Base-by-base conservation (phyloP, 2,888 invertebrate species). In the Stenodema calcarata region DNA sequence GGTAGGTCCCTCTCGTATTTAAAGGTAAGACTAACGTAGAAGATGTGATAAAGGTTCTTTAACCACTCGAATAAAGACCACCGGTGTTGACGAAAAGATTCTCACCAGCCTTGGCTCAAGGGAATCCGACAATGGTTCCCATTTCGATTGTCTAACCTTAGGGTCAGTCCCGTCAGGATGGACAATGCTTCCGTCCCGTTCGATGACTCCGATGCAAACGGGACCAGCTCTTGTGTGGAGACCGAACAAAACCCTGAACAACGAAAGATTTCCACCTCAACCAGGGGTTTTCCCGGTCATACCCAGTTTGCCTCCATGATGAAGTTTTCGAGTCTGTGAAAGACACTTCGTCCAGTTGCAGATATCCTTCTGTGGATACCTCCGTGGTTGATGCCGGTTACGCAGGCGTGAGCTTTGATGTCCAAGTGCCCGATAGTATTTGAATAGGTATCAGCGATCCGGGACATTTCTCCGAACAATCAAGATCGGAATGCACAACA, bases 1-100 rank as follows among this genome's bases (percentile, higher is more conserved):
- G n/a, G n/a, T n/a, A n/a, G n/a, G n/a, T 98, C 98, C 89, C 95
- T 93, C 91, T 98, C 98, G 90, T 98, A 98, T 92, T 98, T 99
- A 92, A 98, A 97, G 0, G 96, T 95, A 89, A 99, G 93, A 89
- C 98, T 95, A 87, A 99, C 99, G 91, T 97, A 99, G 0, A 98
- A 98, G 16, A 99, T 99, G 91, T 99, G 99, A 92, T 98, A 99
- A 85, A 99, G 93, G 92, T 99, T 99, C 92, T 99, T 99, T 90
- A 99, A 93, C 96, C 98, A 99, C 91, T 99, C 99, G 92, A 99
- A 99, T 93, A 98, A 99, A 82, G 98, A 99, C 99, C 99, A 90
- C 99, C 99, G 78, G 96, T 96, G 92, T 96, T 96, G 90, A 95
- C 94, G 92, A 95, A 96, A 90, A 97, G 91, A 92, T 97, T 98